These are phyloP conservation scores for Cygnus olor DNA, from an alignment of 2,797 vertebrate genomes.

Conservation along the genomic window DNA sequence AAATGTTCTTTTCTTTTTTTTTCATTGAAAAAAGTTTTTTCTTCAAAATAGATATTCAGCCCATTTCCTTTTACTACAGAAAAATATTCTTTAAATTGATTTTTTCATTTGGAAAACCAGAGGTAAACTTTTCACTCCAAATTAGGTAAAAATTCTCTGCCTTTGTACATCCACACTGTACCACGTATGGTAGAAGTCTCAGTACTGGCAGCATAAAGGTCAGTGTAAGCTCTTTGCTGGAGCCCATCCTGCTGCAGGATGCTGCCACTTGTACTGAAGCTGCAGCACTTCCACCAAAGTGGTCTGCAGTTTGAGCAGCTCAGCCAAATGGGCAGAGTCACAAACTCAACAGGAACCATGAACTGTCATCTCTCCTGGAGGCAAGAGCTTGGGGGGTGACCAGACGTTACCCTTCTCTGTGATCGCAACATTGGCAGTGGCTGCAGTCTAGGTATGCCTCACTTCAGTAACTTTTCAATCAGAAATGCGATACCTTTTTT, in stretches of 20 bases:
- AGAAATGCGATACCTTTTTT: not conserved
- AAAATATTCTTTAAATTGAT: not conserved
- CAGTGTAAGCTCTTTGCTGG: not conserved
- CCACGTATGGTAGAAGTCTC: not conserved
- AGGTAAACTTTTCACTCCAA: not conserved
- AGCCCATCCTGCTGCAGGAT: not conserved
- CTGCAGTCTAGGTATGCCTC: not conserved
- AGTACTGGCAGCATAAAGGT: not conserved
- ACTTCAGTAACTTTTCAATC: not conserved
- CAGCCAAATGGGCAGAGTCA: fast-evolving
- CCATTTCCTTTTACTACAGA: not conserved
- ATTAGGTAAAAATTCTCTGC: not conserved
- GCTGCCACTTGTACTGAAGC: not conserved
- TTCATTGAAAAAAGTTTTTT: not conserved
- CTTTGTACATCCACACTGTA: not conserved
- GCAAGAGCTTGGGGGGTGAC: not conserved
- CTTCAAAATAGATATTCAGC: not conserved
- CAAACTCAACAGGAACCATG: not conserved
- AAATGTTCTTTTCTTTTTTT: not conserved
- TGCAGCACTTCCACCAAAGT: fast-evolving
- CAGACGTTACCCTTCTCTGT: not conserved
- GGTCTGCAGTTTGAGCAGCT: fast-evolving
- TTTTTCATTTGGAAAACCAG: not conserved
- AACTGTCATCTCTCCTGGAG: not conserved
- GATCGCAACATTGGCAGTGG: fast-evolving